Percentiles rank a stretch among this genome's conserved stretches.
Evolutionary conservation across 2,113 vertebrate species (phyloP).

Genomic region (Lichenostomus cassidix): DNA sequence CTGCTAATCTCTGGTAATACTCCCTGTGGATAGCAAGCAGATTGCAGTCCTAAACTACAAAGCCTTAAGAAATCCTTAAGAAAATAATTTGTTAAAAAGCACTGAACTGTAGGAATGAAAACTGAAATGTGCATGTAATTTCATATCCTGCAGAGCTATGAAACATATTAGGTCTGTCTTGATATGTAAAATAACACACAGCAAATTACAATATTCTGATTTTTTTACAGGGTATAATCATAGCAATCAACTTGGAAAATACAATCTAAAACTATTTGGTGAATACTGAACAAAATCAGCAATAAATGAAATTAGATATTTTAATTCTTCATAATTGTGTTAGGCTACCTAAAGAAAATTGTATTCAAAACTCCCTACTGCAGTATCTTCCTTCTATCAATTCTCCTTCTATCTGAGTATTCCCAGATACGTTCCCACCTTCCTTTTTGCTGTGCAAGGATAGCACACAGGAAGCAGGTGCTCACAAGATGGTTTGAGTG

Average conservation of each 20-base stretch:
- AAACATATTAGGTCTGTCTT: background rate
- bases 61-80: slow-evolving; percentile 49
- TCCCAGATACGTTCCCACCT: background rate
- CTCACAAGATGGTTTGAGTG: background rate
- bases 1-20: slow-evolving; percentile 57
- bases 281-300: slow-evolving; percentile 33
- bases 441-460: background rate
- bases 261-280: background rate
- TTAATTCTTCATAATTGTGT: background rate
- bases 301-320: slow-evolving; percentile 38
- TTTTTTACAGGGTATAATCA: slow-evolving; percentile 9
- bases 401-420: background rate
- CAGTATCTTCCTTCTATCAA: background rate
- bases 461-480: background rate
- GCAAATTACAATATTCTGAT: background rate
- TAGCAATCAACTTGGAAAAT: slow-evolving; percentile 6
- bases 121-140: slow-evolving; percentile 21
- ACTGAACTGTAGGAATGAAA: slow-evolving; percentile 28
- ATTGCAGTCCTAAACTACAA: slow-evolving; percentile 55
- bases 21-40: slow-evolving; percentile 41
- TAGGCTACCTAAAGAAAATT: slow-evolving; percentile 20
- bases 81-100: slow-evolving; percentile 63
- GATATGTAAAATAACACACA: background rate
- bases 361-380: background rate
- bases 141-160: slow-evolving; percentile 1